A percentile compares a stretch with the other conserved stretches of the same genome.
These are phyloP conservation scores for Agriopis leucophaearia DNA, from an alignment of 2,888 invertebrate species.

Conservation along the genomic window DNA sequence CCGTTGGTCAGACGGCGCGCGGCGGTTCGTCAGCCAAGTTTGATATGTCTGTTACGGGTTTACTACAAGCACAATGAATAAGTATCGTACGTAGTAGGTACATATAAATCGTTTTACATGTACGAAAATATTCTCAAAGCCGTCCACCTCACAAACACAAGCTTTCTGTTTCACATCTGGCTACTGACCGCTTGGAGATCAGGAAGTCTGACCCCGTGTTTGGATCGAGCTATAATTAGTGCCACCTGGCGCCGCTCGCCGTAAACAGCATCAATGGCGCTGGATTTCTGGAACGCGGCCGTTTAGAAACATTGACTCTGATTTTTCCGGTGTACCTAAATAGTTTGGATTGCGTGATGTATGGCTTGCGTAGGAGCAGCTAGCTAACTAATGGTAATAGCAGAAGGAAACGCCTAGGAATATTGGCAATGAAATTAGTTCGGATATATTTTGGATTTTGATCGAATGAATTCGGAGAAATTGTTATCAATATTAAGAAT, in stretches of 20 bases:
- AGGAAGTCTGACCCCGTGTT: slow-evolving; percentile 29
- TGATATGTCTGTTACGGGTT: too few relatives aligned
- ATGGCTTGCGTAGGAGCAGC: slow-evolving; percentile 11
- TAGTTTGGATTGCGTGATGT: slow-evolving; percentile 32
- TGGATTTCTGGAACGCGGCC: slow-evolving; percentile 23
- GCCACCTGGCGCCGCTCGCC: slow-evolving; percentile 32
- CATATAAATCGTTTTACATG: too few relatives aligned
- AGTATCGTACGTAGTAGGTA: too few relatives aligned
- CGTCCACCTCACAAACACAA: slow-evolving; percentile 7
- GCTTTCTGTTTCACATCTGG: slow-evolving; percentile 16
- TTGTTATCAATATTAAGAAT: background rate
- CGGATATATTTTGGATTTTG: background rate
- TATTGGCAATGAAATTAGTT: background rate
- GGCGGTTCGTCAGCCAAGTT: too few relatives aligned
- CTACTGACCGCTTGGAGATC: slow-evolving; percentile 10
- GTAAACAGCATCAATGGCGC: slow-evolving; percentile 25
- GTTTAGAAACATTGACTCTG: slow-evolving; percentile 36
- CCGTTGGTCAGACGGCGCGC: too few relatives aligned
- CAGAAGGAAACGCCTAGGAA: slow-evolving; percentile 5
- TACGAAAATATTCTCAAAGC: background rate
- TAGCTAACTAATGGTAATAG: slow-evolving; percentile 7
- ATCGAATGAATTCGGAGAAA: background rate
- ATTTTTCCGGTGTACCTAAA: slow-evolving; percentile 29
- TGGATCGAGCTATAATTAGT: slow-evolving; percentile 34
- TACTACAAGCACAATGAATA: too few relatives aligned